Evolutionary conservation across 2,113 vertebrate genomes (phyloP), one percentile per base, ranked within the genome.

Genomic region (Leiothrix lutea): DNA sequence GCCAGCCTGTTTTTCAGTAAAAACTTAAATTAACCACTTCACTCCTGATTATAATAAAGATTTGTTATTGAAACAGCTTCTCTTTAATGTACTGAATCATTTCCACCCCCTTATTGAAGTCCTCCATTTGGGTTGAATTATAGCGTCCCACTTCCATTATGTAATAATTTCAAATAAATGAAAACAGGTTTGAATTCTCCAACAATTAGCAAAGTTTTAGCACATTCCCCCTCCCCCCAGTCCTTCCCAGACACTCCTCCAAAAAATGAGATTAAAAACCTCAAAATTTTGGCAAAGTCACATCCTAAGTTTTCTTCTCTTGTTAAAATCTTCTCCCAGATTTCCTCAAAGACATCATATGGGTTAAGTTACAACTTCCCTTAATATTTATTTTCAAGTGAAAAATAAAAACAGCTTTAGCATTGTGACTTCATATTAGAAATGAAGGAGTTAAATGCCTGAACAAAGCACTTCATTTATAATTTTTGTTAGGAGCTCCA

Each of bases 1-100:
- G 97, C 96, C 95, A 97, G 96, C 96, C 97, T 97, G 93, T 95
- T 97, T 98, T 97, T 97, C 73, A 96, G 96, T 95, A 91, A 96
- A 97, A 97, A 97, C 95, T 96, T 97, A 97, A 97, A 98, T 98
- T 98, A 98, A 98, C 98, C 96, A 98, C 97, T 98, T 98, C 96
- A 95, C 95, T 98, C 95, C 98, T 96, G 97, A 97, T 96, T 97
- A 98, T 95, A 97, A 97, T 93, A 95, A 96, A 92, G 78, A 97
- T 97, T 97, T 97, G 92, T 97, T 97, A 97, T 96, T 94, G 94
- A 92, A 96, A 96, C 92, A 94, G 96, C 95, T 93, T 97, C 94
- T 96, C 97, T 98, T 98, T 97, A 97, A 98, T 96, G 95, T 98
- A 97, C 85, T 88, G 96, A 98, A 97, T 97, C 96, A 97, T 94